phyloP scores from a whole-genome alignment of 92 coral and sea anemone species.

The Porites divaricata region DNA sequence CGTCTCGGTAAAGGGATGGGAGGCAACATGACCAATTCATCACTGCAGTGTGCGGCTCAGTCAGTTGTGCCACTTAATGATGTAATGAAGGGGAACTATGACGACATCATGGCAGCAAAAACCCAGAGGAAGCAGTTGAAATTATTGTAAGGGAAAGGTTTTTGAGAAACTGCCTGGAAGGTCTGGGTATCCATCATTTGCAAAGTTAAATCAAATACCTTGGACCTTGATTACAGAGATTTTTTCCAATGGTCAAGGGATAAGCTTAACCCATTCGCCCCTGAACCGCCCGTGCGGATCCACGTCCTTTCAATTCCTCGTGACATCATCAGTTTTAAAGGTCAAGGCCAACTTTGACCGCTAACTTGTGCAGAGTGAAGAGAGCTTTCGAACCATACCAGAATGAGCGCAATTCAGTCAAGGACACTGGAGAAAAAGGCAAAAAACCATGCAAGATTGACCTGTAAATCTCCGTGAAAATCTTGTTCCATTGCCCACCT shows the following conservation, averaged over 20 bases:
- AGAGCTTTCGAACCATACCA: too few relatives aligned
- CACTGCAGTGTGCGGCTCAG: slow-evolving; percentile 38
- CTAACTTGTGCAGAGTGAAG: too few relatives aligned
- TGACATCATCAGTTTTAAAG: too few relatives aligned
- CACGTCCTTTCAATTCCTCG: too few relatives aligned
- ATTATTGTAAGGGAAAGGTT: slow-evolving; percentile 36
- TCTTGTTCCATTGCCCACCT: too few relatives aligned
- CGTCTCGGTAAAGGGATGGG: slow-evolving; percentile 54
- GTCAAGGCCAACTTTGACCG: too few relatives aligned
- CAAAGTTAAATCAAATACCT: slow-evolving; percentile 31
- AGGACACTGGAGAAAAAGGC: too few relatives aligned
- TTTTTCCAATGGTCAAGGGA: slow-evolving; percentile 33
- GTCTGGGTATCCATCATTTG: slow-evolving; percentile 32
- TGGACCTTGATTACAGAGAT: slow-evolving; percentile 54
- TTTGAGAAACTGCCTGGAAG: slow-evolving; percentile 37
- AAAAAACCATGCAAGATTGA: too few relatives aligned
- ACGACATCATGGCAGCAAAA: slow-evolving; percentile 36
- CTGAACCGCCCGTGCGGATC: too few relatives aligned
- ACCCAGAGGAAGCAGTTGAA: slow-evolving; percentile 33
- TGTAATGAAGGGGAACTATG: slow-evolving; percentile 36
- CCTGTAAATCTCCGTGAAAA: too few relatives aligned
- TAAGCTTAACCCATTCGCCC: too few relatives aligned
- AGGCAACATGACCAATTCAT: slow-evolving; percentile 46
- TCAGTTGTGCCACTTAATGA: slow-evolving; percentile 44
- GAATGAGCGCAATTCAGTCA: too few relatives aligned